Conservation (phyloP, 2,113 vertebrate genomes). For the Aramus guarauna region DNA sequence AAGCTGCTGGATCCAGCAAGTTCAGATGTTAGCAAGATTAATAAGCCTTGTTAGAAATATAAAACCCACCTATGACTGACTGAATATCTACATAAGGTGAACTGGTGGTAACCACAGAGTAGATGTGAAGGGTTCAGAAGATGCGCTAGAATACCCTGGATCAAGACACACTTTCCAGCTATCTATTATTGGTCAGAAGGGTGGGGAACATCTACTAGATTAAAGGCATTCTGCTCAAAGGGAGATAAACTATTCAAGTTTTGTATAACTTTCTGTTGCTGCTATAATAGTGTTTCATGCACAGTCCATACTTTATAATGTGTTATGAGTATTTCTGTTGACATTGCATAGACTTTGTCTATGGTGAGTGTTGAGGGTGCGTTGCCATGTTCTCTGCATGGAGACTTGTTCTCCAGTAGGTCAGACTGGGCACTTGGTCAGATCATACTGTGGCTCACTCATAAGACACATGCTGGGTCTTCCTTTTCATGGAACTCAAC, state of each 20-base stretch:
- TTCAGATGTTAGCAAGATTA: background rate
- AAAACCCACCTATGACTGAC: background rate
- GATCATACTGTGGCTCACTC: background rate
- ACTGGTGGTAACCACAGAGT: background rate
- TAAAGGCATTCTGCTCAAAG: background rate
- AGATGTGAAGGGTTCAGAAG: background rate
- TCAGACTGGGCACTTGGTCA: background rate
- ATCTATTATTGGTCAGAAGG: background rate
- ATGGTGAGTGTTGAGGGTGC: background rate
- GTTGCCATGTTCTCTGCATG: background rate
- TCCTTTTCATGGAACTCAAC: background rate
- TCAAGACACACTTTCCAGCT: background rate
- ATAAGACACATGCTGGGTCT: background rate
- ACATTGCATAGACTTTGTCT: fast-evolving
- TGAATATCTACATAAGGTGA: background rate
- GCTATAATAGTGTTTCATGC: fast-evolving
- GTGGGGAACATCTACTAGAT: background rate
- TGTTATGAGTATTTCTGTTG: background rate
- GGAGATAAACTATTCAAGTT: background rate
- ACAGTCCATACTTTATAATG: fast-evolving
- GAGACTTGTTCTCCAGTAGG: background rate
- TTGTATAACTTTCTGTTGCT: background rate
- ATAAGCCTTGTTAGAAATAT: background rate
- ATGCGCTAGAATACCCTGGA: background rate
- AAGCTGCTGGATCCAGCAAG: background rate